Evolutionary conservation across 2,888 invertebrate genomes (phyloP), one percentile per base, ranked within the genome.

Genomic region (Pegoplata infirma): DNA sequence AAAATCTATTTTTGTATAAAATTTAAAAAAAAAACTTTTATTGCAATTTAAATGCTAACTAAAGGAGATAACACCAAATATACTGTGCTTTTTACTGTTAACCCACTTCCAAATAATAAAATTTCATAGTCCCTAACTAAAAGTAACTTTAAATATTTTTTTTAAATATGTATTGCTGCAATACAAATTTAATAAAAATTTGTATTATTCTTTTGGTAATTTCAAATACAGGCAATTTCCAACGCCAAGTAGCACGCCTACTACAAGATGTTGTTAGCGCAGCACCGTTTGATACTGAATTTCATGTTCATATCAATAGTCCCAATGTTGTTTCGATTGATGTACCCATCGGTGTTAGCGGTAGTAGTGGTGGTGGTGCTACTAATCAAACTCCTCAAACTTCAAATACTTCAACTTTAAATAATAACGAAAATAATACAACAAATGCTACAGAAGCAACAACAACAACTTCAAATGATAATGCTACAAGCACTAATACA

Each of bases 371-470:
- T 40, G 28, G 16, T 69, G 40, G 19, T 5, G 28, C 14, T 36
- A 44, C 49, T 56, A 64, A 47, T 61, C 58, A 16, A 28, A 53
- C 14, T 25, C 16, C 32, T 58, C 61, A 53, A 46, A 82, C 91
- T 92, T 40, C 36, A 49, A 25, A 61, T 7, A 68, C 44, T 68
- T 47, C 75, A 56, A 69, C 21, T 68, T 61, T 59, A 21, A 75
- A 68, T 69, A 7, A 91, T 91, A 72, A 92, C 92, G 4, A 91
- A 92, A 85, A 92, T 17, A 69, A 66, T 25, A 8, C 55, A 36
- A 28, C 71, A 61, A 28, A 63, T 28, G 5, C 67, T 28, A 51
- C 69, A 63, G n/a, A n/a, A n/a, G 23, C 66, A 19, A 21, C 77
- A 49, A 21, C 81, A 73, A 51, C 76, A 23, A 78, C 82, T 69